Conservation (phyloP, 2,113 vertebrate species). For the Triplophysa dalaica region DNA sequence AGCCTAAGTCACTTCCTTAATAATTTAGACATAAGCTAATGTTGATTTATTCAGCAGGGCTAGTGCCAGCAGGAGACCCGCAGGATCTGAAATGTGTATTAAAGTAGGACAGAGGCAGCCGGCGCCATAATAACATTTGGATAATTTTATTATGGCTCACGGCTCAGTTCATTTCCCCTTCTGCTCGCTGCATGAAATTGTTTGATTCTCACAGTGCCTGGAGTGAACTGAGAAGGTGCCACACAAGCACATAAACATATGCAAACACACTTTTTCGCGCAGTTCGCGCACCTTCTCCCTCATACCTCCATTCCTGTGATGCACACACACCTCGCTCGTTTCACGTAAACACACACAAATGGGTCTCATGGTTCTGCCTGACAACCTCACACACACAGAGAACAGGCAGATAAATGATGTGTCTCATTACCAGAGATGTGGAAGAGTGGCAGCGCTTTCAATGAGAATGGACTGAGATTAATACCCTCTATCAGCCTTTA, state of each 20-base stretch:
- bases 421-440: constrained; percentile 23
- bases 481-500: constrained; percentile 25
- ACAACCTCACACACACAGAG: not conserved
- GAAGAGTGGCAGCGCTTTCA: constrained; percentile 25
- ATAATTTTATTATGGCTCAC: constrained; percentile 99
- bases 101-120: constrained; percentile 99
- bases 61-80: constrained; percentile 87
- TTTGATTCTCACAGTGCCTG: constrained; percentile 97
- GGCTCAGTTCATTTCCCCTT: constrained; percentile 99
- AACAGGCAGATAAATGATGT: constrained; percentile 31
- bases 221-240: constrained; percentile 79
- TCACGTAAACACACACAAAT: not conserved
- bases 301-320: not conserved
- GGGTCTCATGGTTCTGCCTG: not conserved
- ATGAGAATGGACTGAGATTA: constrained; percentile 40
- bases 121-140: constrained; percentile 99
- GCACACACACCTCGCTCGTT: not conserved
- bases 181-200: constrained; percentile 99
- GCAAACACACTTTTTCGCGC: constrained; percentile 36
- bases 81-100: constrained; percentile 96
- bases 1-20: constrained; percentile 97
- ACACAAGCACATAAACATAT: constrained; percentile 39
- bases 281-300: not conserved
- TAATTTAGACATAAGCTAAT: constrained; percentile 99
- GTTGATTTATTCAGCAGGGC: constrained; percentile 99